Evolutionary conservation across 2,888 invertebrate species (phyloP).

Genomic region (Epirrita christyi): DNA sequence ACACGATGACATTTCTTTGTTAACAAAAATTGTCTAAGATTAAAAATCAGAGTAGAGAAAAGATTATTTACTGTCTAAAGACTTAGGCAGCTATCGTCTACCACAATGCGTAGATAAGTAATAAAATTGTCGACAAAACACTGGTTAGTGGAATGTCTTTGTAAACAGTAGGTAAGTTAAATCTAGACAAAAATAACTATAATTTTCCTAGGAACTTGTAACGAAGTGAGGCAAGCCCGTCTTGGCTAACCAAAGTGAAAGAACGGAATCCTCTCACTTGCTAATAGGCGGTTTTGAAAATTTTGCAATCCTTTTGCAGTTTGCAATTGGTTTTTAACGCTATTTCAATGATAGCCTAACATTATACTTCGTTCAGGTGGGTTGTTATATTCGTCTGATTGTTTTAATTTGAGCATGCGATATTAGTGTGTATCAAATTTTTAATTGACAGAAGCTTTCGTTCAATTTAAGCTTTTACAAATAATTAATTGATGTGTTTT

Average conservation of each 20-base stretch:
- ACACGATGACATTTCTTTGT: too few relatives aligned
- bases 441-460: background rate
- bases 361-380: slow-evolving; percentile 13
- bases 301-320: slow-evolving; percentile 28
- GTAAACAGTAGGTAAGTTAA: slow-evolving; percentile 18
- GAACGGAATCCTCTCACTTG: slow-evolving; percentile 33
- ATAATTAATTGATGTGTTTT: too few relatives aligned
- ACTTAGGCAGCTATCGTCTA: background rate
- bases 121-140: slow-evolving; percentile 19
- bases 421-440: background rate
- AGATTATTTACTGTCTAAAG: too few relatives aligned
- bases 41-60: too few relatives aligned
- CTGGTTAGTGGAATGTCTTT: slow-evolving; percentile 20
- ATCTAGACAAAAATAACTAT: slow-evolving; percentile 34
- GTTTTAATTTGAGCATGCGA: slow-evolving; percentile 5
- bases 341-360: slow-evolving; percentile 15
- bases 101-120: background rate
- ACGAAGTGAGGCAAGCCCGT: slow-evolving; percentile 29
- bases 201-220: slow-evolving; percentile 28
- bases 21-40: too few relatives aligned
- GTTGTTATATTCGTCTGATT: slow-evolving; percentile 10
- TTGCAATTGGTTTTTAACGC: slow-evolving; percentile 20
- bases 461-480: background rate
- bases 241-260: slow-evolving; percentile 36
- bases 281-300: slow-evolving; percentile 31